Conservation (phyloP, 1,140 invertebrate species). For the Camponotus vicinus region DNA sequence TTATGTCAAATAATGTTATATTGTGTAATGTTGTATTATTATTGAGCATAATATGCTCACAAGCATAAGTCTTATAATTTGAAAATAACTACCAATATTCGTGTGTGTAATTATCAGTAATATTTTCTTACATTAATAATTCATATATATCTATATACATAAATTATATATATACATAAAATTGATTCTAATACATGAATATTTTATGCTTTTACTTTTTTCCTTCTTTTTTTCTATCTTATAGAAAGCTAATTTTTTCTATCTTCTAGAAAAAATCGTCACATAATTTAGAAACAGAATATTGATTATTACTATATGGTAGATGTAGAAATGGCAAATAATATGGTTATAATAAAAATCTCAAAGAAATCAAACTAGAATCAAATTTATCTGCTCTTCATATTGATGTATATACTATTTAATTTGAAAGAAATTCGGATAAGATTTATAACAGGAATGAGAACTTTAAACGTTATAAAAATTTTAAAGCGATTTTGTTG, state of each 20-base stretch:
- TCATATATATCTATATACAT: no score
- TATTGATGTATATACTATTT: neutral
- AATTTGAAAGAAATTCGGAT: neutral
- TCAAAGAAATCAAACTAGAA: neutral
- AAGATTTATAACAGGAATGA: neutral
- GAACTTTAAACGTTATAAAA: neutral
- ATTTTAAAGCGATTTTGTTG: conserved; percentile 1
- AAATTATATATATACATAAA: neutral
- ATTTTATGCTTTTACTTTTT: conserved; percentile 2
- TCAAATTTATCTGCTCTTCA: neutral
- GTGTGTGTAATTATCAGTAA: conserved; percentile 9
- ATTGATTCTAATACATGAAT: conserved; percentile 24
- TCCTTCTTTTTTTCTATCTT: neutral
- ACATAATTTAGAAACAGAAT: neutral
- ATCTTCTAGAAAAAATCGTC: neutral
- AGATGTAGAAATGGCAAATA: neutral
- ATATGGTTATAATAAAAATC: neutral
- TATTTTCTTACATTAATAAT: conserved; percentile 21
- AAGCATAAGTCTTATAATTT: neutral
- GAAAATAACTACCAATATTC: neutral
- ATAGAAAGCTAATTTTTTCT: no score
- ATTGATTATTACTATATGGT: neutral
- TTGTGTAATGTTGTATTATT: no score
- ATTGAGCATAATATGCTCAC: no score
- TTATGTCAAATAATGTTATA: no score